phyloP scores from a whole-genome alignment of 1,140 invertebrate species.

The Macrobrachium nipponense region DNA sequence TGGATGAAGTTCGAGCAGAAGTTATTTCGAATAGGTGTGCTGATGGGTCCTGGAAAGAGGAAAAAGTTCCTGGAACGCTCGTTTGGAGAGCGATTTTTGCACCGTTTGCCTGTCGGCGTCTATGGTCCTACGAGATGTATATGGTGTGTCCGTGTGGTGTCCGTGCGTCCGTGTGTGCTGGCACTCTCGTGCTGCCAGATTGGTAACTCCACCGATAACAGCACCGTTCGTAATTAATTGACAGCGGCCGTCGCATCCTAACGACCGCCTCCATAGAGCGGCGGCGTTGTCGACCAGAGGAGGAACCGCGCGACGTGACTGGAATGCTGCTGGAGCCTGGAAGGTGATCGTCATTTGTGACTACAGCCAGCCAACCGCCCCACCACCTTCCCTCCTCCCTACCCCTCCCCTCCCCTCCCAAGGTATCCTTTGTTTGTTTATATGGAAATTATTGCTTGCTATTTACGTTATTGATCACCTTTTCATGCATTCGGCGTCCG shows the following conservation, averaged over 20 bases:
- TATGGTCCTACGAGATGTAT: not conserved
- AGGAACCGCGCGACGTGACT: conserved; percentile 45
- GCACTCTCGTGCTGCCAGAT: conserved; percentile 39
- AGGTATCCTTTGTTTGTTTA: not conserved
- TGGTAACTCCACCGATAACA: conserved; percentile 59
- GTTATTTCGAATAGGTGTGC: no score
- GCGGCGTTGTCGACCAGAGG: conserved; percentile 46
- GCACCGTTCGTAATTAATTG: conserved; percentile 61
- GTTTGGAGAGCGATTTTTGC: no score
- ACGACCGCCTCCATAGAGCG: conserved; percentile 49
- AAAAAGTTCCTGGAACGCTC: no score
- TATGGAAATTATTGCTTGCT: not conserved
- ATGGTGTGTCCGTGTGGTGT: not conserved
- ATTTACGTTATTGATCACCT: no score
- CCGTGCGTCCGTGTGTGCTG: not conserved
- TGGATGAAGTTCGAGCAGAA: no score
- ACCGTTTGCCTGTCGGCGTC: no score
- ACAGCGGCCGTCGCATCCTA: conserved; percentile 51
- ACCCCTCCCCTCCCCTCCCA: conserved; percentile 3
- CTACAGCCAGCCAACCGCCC: not conserved
- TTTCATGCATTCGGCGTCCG: no score
- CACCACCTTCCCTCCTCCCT: not conserved
- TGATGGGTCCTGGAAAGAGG: no score
- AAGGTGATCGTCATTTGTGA: not conserved
- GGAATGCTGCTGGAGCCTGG: conserved; percentile 13